A percentile compares a stretch with the other conserved stretches of the same genome.
These are phyloP conservation scores for Brachirus orientalis DNA, from an alignment of 2,113 vertebrate genomes.

Conservation along the genomic window DNA sequence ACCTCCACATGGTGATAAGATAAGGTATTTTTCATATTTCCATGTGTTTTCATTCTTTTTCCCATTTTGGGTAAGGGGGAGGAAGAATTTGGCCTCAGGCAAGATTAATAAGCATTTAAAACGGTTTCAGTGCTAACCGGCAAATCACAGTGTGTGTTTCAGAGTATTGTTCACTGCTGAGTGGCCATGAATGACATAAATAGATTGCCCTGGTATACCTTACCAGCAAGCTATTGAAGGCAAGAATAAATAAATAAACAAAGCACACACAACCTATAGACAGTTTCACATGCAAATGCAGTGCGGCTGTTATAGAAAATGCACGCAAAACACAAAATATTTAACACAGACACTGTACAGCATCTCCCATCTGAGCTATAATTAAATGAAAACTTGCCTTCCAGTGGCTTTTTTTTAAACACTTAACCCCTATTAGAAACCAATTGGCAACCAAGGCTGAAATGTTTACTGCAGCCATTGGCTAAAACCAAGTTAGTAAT, in stretches of 20 bases:
- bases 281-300: constrained; percentile 33
- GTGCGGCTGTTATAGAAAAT: not conserved
- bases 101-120: constrained; percentile 85
- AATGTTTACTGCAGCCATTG: constrained; percentile 60
- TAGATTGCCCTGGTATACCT: constrained; percentile 70
- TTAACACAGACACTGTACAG: constrained; percentile 24
- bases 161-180: constrained; percentile 80
- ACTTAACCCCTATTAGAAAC: constrained; percentile 78
- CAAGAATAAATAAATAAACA: constrained; percentile 63
- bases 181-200: constrained; percentile 80
- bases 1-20: constrained; percentile 76
- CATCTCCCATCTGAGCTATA: constrained; percentile 62
- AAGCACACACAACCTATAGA: constrained; percentile 44
- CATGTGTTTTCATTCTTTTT: constrained; percentile 81
- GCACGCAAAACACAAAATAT: constrained; percentile 11
- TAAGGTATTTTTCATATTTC: constrained; percentile 81
- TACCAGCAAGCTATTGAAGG: constrained; percentile 47
- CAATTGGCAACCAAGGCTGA: constrained; percentile 63
- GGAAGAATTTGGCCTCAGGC: constrained; percentile 73
- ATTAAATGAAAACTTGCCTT: constrained; percentile 74
- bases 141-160: constrained; percentile 78
- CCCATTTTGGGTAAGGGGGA: constrained; percentile 76
- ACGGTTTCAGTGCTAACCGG: constrained; percentile 80
- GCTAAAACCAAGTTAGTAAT: constrained; percentile 62
- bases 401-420: constrained; percentile 62